Evolutionary conservation across 1,140 invertebrate genomes (phyloP).

Genomic region (Cotesia typhae): DNA sequence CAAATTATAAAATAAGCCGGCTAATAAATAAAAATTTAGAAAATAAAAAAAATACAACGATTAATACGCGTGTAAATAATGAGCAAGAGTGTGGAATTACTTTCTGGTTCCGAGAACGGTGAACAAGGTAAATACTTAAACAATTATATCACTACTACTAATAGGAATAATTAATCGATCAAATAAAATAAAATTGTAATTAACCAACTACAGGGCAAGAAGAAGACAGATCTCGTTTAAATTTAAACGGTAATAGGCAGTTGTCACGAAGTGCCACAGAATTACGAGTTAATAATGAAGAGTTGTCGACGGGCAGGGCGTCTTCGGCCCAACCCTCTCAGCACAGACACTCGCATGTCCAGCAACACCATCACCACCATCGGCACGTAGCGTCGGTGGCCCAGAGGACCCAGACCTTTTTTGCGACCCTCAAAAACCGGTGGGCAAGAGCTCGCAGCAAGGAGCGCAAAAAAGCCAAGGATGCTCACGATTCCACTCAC

Average conservation of each 20-base stretch:
- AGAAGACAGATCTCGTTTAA: constrained; percentile 52
- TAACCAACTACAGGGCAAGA: constrained; percentile 37
- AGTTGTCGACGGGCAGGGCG: constrained; percentile 42
- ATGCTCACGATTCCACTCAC: constrained; percentile 49
- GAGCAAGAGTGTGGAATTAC: constrained; percentile 61
- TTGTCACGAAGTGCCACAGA: constrained; percentile 64
- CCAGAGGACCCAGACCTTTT: constrained; percentile 77
- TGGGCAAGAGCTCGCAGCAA: constrained; percentile 72
- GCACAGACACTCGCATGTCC: constrained; percentile 42
- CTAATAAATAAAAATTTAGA: not conserved
- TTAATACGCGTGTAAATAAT: constrained; percentile 38
- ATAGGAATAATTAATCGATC: not conserved
- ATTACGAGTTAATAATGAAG: constrained; percentile 48
- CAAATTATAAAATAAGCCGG: too few relatives aligned
- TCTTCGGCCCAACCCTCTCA: constrained; percentile 26
- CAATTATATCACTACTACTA: not conserved
- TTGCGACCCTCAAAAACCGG: constrained; percentile 74
- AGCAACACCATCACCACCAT: constrained; percentile 53
- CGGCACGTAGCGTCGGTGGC: constrained; percentile 67
- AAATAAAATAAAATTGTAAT: constrained; percentile 5
- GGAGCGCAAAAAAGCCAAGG: constrained; percentile 65
- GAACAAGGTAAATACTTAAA: constrained; percentile 47
- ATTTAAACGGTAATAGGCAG: constrained; percentile 58
- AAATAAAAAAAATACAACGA: too few relatives aligned
- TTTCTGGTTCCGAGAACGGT: constrained; percentile 57